phyloP scores from a whole-genome alignment of 2,888 invertebrate genomes.

The Labia minor region DNA sequence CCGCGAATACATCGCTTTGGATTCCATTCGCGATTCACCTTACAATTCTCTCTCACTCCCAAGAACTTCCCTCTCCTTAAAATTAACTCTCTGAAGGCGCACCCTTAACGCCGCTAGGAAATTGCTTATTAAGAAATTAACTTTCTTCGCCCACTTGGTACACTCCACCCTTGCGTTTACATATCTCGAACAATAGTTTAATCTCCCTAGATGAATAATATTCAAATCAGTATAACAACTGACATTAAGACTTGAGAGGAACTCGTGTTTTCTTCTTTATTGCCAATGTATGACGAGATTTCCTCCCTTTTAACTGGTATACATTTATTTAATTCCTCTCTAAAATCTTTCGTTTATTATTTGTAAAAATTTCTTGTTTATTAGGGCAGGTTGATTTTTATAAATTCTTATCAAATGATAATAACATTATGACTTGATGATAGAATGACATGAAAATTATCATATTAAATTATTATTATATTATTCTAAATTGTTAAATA shows the following conservation, averaged over 20 bases:
- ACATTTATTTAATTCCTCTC: too few species aligned
- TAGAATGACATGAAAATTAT: too few species aligned
- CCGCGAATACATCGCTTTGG: background rate
- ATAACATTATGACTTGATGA: too few species aligned
- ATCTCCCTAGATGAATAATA: conserved; percentile 13
- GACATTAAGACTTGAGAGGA: conserved; percentile 2
- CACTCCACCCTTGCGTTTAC: background rate
- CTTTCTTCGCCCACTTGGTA: background rate
- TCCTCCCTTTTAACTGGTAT: too few species aligned
- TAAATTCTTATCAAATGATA: too few species aligned
- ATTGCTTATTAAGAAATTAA: conserved; percentile 13
- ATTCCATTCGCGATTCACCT: background rate
- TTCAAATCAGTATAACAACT: conserved; percentile 13
- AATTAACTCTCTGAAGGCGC: too few species aligned
- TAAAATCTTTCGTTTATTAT: too few species aligned
- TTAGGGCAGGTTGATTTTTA: too few species aligned
- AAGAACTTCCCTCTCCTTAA: background rate
- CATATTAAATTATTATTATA: too few species aligned
- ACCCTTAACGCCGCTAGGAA: background rate
- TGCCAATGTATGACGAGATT: background rate
- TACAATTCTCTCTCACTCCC: background rate
- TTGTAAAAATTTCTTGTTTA: too few species aligned
- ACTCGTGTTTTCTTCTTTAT: conserved; percentile 1
- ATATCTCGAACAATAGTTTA: conserved; percentile 7
- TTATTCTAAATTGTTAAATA: too few species aligned